These are phyloP conservation scores for Eristalis arbustorum DNA, from an alignment of 2,888 invertebrate species.

Conservation along the genomic window DNA sequence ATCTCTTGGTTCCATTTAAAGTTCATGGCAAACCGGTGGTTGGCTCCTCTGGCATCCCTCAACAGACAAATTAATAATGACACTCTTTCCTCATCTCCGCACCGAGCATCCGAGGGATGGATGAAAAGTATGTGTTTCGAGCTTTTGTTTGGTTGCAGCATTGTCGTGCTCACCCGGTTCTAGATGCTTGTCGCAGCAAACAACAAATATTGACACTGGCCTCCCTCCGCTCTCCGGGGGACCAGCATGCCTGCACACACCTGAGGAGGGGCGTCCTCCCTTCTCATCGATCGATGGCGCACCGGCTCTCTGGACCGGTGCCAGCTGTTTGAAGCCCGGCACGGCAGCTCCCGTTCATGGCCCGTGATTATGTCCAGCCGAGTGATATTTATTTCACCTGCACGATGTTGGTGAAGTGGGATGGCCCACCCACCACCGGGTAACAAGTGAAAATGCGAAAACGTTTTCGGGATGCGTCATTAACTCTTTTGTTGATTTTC, in stretches of 20 bases:
- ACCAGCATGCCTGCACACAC: not conserved
- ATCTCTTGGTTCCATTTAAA: conserved; percentile 45
- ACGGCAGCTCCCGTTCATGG: not conserved
- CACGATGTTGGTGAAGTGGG: not conserved
- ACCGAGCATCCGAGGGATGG: not conserved
- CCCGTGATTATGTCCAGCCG: conserved; percentile 57
- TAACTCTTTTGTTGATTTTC: conserved; percentile 70
- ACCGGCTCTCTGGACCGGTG: conserved; percentile 39
- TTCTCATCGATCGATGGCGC: conserved; percentile 44
- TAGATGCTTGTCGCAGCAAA: conserved; percentile 23
- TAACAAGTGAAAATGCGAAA: conserved; percentile 69
- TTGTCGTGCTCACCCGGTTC: conserved; percentile 11
- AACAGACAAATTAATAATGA: conserved; percentile 69
- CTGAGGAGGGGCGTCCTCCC: not conserved
- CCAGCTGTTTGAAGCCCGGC: conserved; percentile 48
- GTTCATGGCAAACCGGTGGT: conserved; percentile 50
- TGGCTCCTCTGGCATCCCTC: conserved; percentile 46
- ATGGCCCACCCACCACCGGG: not conserved
- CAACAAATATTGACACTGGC: conserved; percentile 64
- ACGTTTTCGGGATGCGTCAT: conserved; percentile 69
- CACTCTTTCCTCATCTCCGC: conserved; percentile 34
- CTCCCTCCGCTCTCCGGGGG: not conserved
- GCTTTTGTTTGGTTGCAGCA: conserved; percentile 38
- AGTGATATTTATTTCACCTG: conserved; percentile 70
- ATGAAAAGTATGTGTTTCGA: conserved; percentile 38